Percentiles rank a stretch among this genome's conserved stretches.
Evolutionary conservation across 2,888 invertebrate genomes (phyloP).

Genomic region (Drosophila paramelanica): DNA sequence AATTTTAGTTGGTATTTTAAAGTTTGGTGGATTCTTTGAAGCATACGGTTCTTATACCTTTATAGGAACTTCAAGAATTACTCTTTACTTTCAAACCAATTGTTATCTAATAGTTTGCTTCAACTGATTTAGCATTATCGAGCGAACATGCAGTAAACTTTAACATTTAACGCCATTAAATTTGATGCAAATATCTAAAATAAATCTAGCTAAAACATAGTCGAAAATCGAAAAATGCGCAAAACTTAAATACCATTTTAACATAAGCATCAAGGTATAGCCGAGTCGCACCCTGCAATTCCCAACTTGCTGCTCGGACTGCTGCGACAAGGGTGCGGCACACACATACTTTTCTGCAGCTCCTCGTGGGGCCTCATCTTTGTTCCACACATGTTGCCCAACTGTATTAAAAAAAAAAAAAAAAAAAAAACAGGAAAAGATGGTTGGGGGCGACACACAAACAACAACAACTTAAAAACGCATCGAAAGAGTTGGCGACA

Average conservation of each 20-base stretch:
- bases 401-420: constrained; percentile 37
- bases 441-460: constrained; percentile 3
- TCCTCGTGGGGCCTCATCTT: constrained; percentile 16
- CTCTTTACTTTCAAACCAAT: too few relatives aligned
- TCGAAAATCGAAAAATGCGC: not conserved
- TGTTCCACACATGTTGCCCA: constrained; percentile 60
- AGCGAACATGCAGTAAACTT: not conserved
- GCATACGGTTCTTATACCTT: too few relatives aligned
- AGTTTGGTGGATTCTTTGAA: too few relatives aligned
- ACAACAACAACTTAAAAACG: constrained; percentile 30
- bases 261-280: not conserved
- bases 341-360: constrained; percentile 6
- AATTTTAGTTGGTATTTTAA: too few relatives aligned
- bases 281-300: constrained; percentile 37
- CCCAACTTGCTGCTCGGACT: constrained; percentile 19
- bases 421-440: not conserved
- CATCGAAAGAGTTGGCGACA: constrained; percentile 34
- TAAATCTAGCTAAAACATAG: not conserved
- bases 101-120: too few relatives aligned
- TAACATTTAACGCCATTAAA: not conserved
- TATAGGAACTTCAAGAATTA: too few relatives aligned
- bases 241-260: not conserved
- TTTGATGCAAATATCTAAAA: not conserved
- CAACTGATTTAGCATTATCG: too few relatives aligned
- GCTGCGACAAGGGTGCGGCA: constrained; percentile 16